A percentile compares a stretch with the other conserved stretches of the same genome.
phyloP scores from a whole-genome alignment of 1,140 invertebrate genomes.

The Charaxes varanes region DNA sequence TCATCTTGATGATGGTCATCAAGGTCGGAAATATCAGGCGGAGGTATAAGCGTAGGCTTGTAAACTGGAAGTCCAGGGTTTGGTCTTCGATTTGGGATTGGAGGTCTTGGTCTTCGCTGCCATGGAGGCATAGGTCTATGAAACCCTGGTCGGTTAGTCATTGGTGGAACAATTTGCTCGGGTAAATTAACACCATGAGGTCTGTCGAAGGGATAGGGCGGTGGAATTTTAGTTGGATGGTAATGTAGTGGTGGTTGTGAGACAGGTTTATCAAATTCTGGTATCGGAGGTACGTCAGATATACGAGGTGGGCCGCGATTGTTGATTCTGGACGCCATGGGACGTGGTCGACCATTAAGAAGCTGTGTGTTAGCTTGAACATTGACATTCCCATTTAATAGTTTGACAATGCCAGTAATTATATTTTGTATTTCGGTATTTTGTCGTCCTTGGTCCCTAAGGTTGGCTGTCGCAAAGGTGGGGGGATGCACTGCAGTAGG shows the following conservation, averaged over 20 bases:
- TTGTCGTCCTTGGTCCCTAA: conserved; percentile 67
- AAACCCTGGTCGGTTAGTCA: conserved; percentile 73
- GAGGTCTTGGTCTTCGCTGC: conserved; percentile 74
- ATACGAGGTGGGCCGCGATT: conserved; percentile 90
- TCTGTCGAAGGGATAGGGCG: conserved; percentile 82
- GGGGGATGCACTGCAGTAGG: conserved; percentile 68
- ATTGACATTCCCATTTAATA: conserved; percentile 91
- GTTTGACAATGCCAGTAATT: conserved; percentile 91
- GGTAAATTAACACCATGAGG: conserved; percentile 82
- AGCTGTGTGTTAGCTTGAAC: conserved; percentile 81
- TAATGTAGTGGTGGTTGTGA: conserved; percentile 59
- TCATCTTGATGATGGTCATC: conserved; percentile 44
- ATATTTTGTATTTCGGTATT: conserved; percentile 92
- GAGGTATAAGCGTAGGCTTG: conserved; percentile 51
- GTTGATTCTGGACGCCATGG: conserved; percentile 84
- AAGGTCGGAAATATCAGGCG: conserved; percentile 37
- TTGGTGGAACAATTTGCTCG: conserved; percentile 83
- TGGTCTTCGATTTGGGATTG: conserved; percentile 62
- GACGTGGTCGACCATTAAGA: conserved; percentile 73
- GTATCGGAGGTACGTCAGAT: conserved; percentile 81
- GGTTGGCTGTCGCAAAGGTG: conserved; percentile 61
- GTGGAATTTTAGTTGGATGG: conserved; percentile 71
- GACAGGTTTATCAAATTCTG: conserved; percentile 78
- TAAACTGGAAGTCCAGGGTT: conserved; percentile 64
- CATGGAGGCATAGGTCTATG: conserved; percentile 76